Percentiles rank a stretch among this genome's conserved stretches.
phyloP scores from a whole-genome alignment of 2,888 invertebrate genomes.

The Mantis religiosa region DNA sequence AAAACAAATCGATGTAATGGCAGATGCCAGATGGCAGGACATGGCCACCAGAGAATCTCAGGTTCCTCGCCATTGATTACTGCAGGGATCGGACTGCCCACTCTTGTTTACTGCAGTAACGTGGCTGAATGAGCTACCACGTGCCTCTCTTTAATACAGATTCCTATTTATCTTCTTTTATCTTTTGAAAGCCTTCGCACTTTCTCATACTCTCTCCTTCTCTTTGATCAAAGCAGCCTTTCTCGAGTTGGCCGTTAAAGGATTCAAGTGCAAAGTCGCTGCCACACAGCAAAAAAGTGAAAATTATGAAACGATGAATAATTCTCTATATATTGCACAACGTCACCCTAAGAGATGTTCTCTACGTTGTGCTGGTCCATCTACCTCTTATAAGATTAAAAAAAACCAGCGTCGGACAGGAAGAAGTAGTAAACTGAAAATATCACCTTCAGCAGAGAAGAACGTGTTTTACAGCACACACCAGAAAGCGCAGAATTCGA shows the following conservation, averaged over 20 bases:
- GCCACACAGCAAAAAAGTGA: background rate
- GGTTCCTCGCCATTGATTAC: background rate
- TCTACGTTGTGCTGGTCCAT: no score
- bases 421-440: no score
- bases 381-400: no score
- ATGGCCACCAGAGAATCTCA: background rate
- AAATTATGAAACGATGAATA: background rate
- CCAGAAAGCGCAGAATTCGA: no score
- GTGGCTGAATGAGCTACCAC: background rate
- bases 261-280: background rate
- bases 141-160: background rate
- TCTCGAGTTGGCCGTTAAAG: background rate
- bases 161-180: background rate
- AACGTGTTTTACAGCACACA: no score
- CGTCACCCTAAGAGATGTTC: background rate
- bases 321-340: background rate
- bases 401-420: no score
- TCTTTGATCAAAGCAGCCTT: background rate
- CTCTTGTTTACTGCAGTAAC: no score
- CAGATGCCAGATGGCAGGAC: background rate
- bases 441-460: no score
- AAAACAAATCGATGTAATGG: background rate
- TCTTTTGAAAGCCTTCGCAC: background rate
- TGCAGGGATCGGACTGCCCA: no score
- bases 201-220: background rate